Conservation (phyloP, 53 echinoderm and acorn worm species). For the Echinometra lucunter region DNA sequence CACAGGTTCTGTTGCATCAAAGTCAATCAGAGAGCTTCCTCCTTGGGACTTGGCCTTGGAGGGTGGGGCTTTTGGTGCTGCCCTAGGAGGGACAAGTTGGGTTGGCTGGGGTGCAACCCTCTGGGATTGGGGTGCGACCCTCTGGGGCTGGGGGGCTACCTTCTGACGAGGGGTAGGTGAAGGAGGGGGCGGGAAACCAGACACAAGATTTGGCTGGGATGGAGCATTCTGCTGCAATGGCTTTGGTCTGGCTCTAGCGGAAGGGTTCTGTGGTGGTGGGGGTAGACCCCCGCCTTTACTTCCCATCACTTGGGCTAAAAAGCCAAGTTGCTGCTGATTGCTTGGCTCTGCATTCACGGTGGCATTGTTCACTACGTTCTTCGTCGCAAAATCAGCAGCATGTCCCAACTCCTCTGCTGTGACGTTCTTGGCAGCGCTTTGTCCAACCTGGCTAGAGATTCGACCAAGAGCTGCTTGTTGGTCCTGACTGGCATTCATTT, state of each 20-base stretch:
- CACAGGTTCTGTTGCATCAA: not conserved
- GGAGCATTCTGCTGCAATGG: conserved; percentile 30
- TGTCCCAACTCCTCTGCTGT: conserved; percentile 75
- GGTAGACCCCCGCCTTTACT: conserved; percentile 7
- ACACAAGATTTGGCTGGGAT: not conserved
- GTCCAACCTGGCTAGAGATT: conserved; percentile 66
- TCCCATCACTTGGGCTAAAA: conserved; percentile 59
- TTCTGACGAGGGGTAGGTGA: conserved; percentile 55
- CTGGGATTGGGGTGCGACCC: not conserved
- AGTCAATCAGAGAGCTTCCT: conserved; percentile 59
- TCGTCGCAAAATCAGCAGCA: conserved; percentile 51
- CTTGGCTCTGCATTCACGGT: not conserved
- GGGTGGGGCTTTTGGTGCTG: conserved; percentile 49
- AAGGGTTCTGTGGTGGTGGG: conserved; percentile 69
- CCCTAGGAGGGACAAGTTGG: conserved; percentile 9
- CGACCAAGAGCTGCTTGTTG: conserved; percentile 59
- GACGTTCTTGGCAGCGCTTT: conserved; percentile 77
- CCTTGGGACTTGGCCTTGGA: not conserved
- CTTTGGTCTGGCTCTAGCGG: conserved; percentile 83
- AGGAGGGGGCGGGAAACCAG: conserved; percentile 60
- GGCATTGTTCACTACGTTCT: conserved; percentile 46
- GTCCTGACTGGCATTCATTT: conserved; percentile 35
- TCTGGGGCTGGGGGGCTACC: conserved; percentile 47
- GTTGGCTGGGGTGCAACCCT: not conserved
- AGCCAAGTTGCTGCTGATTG: conserved; percentile 25